A percentile compares a stretch with the other conserved stretches of the same genome.
Evolutionary conservation across 2,888 invertebrate species (phyloP).

Genomic region (Diabrotica balteata): DNA sequence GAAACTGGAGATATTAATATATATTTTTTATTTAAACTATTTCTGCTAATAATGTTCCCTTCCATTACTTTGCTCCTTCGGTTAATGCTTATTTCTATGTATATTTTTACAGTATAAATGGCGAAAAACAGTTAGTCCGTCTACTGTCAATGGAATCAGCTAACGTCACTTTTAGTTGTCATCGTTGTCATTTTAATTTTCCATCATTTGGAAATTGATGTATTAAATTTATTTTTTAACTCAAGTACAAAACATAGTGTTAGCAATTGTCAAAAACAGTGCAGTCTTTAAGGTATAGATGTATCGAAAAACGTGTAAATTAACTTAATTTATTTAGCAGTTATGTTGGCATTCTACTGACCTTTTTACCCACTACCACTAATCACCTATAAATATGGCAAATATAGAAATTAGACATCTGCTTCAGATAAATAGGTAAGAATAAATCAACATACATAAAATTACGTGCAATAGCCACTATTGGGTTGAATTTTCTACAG

Average conservation of each 20-base stretch:
- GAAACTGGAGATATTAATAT: too few relatives aligned
- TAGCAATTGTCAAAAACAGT: slow-evolving; percentile 8
- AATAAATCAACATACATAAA: slow-evolving; percentile 9
- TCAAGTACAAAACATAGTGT: slow-evolving; percentile 14
- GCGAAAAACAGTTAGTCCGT: too few relatives aligned
- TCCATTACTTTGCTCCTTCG: too few relatives aligned
- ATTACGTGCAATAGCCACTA: too few relatives aligned
- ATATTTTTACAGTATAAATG: too few relatives aligned
- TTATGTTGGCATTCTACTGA: slow-evolving; percentile 39
- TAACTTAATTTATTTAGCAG: slow-evolving; percentile 15
- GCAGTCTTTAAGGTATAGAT: too few relatives aligned
- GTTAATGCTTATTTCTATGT: too few relatives aligned
- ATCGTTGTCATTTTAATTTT: slow-evolving; percentile 16
- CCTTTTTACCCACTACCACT: slow-evolving; percentile 20
- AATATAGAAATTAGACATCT: slow-evolving; percentile 58
- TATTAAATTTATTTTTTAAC: slow-evolving; percentile 10
- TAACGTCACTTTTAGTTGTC: slow-evolving; percentile 1
- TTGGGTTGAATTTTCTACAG: too few relatives aligned
- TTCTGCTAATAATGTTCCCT: too few relatives aligned
- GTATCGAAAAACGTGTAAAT: slow-evolving; percentile 6
- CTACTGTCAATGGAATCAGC: too few relatives aligned
- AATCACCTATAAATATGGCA: slow-evolving; percentile 51
- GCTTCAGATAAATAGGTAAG: slow-evolving; percentile 55
- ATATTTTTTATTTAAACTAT: too few relatives aligned
- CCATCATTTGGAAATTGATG: slow-evolving; percentile 17